These are phyloP conservation scores for Elaeidobius kamerunicus DNA, from an alignment of 2,888 invertebrate species.

Conservation along the genomic window DNA sequence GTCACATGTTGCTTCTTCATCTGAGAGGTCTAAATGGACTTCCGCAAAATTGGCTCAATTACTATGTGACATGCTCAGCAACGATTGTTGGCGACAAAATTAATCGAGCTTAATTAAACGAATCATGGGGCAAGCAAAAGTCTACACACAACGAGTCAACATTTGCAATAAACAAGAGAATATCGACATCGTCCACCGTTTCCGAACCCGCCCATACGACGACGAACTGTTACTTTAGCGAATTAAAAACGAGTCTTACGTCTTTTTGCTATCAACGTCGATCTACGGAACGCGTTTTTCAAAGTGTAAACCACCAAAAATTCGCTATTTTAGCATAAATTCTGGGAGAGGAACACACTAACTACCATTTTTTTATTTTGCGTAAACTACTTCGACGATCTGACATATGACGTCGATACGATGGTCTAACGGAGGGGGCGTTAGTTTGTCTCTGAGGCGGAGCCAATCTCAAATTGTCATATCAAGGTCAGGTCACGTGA, in stretches of 20 bases:
- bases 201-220: constrained; percentile 42
- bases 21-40: constrained; percentile 10
- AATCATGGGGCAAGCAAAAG: constrained; percentile 35
- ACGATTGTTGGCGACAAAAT: constrained; percentile 29
- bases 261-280: constrained; percentile 4
- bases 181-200: constrained; percentile 36
- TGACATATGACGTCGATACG: constrained; percentile 35
- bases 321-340: constrained; percentile 6
- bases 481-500: constrained; percentile 43
- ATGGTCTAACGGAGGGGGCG: constrained; percentile 26
- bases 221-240: constrained; percentile 29
- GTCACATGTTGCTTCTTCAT: constrained; percentile 52
- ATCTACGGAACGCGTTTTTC: constrained; percentile 10
- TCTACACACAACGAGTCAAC: constrained; percentile 29
- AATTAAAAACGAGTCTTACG: constrained; percentile 11
- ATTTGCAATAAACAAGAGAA: constrained; percentile 44
- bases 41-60: constrained; percentile 26
- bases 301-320: constrained; percentile 6
- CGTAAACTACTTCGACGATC: constrained; percentile 35
- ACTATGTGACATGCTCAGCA: constrained; percentile 25
- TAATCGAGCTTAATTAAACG: constrained; percentile 44
- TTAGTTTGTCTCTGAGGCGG: constrained; percentile 13
- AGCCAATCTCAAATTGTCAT: constrained; percentile 17
- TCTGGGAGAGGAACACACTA: constrained; percentile 13
- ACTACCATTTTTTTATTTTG: constrained; percentile 28